Evolutionary conservation across 2,888 invertebrate species (phyloP), one percentile per base, ranked within the genome.

Genomic region (Andrena trimmerana): DNA sequence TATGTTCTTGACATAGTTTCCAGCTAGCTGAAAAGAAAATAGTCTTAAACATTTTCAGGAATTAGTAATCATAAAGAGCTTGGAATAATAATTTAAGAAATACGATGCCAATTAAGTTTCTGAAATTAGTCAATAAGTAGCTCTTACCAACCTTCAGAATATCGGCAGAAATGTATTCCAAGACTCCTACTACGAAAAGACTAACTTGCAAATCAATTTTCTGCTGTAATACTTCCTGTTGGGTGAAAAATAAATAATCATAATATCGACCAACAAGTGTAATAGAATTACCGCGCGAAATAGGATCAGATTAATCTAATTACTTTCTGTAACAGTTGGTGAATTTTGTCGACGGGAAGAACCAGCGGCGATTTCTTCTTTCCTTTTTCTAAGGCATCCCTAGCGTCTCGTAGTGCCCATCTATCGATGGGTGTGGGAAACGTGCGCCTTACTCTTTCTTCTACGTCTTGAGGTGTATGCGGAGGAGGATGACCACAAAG

Each of bases 1-100:
- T 90, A 99, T 98, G 94, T 99, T 98, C 95, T 98, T 98, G 54
- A 99, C 99, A 95, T 99, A 99, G 94, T 99, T 99, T 70, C 99
- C 99, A 71, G 99, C 98, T 94, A 99, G 95, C 96, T 96, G 94
- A 87, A 94, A 94, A 87, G 69, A 82, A 81, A 85, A 59, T 73
- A 83, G 54, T 75, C 81, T 88, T 82, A 81, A 86, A 78, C 74
- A 83, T 83, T 74, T 74, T 72, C 48, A 57, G 42, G 27, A 65
- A 48, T 73, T 62, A 48, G 48, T 7, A n/a, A 10, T 33, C 16
- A 7, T 24, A 27, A 50, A 16, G 16, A 60, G 42, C 24, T 24
- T 1, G 48, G 20, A 52, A n/a, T 1, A 0, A 27, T 48, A 24
- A 1, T 60, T 3, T 2, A 33, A 13, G 67, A 63, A n/a, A 13